A percentile compares a stretch with the other conserved stretches of the same genome.
Conservation (phyloP, 2,797 vertebrate genomes). For the Selene dorsalis region DNA sequence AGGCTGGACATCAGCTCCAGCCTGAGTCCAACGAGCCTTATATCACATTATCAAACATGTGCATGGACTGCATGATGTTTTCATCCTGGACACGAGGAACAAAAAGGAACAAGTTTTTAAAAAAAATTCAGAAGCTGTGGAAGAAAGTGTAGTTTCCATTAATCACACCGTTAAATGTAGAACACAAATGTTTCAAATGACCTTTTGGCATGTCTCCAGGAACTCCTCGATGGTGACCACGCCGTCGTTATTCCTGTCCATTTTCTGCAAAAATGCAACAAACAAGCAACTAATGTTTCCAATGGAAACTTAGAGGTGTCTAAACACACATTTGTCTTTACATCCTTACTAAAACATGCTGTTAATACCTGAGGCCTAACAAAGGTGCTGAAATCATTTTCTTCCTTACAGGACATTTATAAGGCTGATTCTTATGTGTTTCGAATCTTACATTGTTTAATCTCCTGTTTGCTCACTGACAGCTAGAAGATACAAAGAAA, state of each 20-base stretch:
- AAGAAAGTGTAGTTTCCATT: neutral
- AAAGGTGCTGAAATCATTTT: neutral
- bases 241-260: slow-evolving; percentile 96
- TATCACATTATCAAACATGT: slow-evolving; percentile 95
- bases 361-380: neutral
- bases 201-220: slow-evolving; percentile 96
- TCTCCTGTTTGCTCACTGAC: neutral
- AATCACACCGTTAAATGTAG: neutral
- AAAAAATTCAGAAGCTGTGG: neutral
- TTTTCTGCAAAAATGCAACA: slow-evolving; percentile 87
- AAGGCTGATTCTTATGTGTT: neutral
- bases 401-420: neutral
- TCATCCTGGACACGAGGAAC: slow-evolving; percentile 86
- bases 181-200: slow-evolving; percentile 39
- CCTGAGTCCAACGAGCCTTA: slow-evolving; percentile 71
- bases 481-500: neutral
- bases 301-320: neutral
- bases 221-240: slow-evolving; percentile 98
- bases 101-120: neutral
- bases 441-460: neutral
- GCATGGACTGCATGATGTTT: slow-evolving; percentile 99
- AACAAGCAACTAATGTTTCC: neutral
- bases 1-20: slow-evolving; percentile 3
- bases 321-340: neutral
- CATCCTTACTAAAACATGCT: neutral